Conservation (phyloP, 2,797 vertebrate species). For the Chelon labrosus region DNA sequence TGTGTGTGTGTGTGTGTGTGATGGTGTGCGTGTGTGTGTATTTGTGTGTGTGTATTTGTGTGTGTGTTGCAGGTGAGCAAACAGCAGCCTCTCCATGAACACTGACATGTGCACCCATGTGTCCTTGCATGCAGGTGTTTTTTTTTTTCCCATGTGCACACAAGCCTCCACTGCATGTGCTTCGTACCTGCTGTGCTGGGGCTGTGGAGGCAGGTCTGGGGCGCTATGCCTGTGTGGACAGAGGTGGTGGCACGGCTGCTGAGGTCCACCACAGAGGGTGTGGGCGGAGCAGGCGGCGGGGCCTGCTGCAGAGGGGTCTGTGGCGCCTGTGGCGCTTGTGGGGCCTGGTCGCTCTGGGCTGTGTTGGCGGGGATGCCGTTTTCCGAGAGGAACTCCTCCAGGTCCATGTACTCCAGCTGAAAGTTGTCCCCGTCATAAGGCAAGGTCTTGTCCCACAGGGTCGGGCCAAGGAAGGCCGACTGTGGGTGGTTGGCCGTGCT, state of each 20-base stretch:
- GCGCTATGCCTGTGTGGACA: slow-evolving; percentile 86
- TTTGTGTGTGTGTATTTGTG: slow-evolving; percentile 4
- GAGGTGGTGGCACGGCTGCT: slow-evolving; percentile 93
- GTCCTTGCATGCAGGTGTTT: slow-evolving; percentile 6
- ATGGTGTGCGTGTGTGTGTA: no score
- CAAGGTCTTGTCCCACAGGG: slow-evolving; percentile 98
- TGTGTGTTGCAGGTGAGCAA: slow-evolving; percentile 23
- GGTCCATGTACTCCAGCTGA: slow-evolving; percentile 99
- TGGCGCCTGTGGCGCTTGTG: slow-evolving; percentile 59
- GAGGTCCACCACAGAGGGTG: slow-evolving; percentile 92
- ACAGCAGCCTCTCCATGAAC: slow-evolving; percentile 1
- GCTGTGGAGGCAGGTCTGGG: slow-evolving; percentile 91
- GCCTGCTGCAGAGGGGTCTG: slow-evolving; percentile 83
- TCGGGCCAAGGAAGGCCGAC: slow-evolving; percentile 97
- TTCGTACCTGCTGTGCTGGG: slow-evolving; percentile 90
- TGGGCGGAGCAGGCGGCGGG: slow-evolving; percentile 59
- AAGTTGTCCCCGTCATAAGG: slow-evolving; percentile 97
- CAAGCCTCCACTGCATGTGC: not conserved
- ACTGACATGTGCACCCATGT: not conserved
- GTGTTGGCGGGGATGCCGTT: slow-evolving; percentile 96
- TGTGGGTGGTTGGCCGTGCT: slow-evolving; percentile 85
- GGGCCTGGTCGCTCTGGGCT: slow-evolving; percentile 86
- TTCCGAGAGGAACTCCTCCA: slow-evolving; percentile 98
- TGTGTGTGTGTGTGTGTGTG: no score
- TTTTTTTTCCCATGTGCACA: not conserved